Evolutionary conservation across 2,113 vertebrate genomes (phyloP).

Genomic region (Ophthalmolycus amberensis): DNA sequence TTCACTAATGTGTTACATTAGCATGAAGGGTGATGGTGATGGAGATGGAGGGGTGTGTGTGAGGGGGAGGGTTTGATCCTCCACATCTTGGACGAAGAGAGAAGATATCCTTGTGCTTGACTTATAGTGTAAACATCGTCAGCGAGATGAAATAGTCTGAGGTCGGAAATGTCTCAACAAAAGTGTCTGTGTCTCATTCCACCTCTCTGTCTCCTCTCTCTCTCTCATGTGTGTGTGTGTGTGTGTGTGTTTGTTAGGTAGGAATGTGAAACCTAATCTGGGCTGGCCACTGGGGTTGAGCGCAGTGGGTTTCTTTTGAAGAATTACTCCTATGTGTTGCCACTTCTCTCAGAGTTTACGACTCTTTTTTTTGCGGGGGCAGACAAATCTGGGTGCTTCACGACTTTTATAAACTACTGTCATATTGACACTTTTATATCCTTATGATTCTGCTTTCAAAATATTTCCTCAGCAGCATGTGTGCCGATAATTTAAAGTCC

Average conservation of each 20-base stretch:
- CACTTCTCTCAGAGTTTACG: conserved; percentile 40
- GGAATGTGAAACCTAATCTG: conserved; percentile 80
- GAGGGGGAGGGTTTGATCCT: background rate
- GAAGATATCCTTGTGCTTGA: conserved; percentile 53
- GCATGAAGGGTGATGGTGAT: conserved; percentile 42
- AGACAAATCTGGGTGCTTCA: background rate
- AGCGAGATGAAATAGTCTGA: conserved; percentile 60
- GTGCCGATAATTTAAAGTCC: background rate
- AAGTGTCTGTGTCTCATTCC: conserved; percentile 51
- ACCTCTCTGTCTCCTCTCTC: conserved; percentile 5
- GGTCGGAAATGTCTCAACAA: conserved; percentile 56
- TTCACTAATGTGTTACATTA: conserved; percentile 72
- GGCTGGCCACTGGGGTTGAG: conserved; percentile 25
- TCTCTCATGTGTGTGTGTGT: background rate
- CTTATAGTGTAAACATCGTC: conserved; percentile 54
- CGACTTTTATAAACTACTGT: conserved; percentile 11
- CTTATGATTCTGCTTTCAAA: background rate
- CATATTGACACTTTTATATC: background rate
- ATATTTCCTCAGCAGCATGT: background rate
- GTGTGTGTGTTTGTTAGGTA: conserved; percentile 50
- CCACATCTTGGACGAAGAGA: conserved; percentile 47
- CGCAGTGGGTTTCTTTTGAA: conserved; percentile 47
- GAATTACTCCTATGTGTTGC: conserved; percentile 33
- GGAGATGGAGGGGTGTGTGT: background rate
- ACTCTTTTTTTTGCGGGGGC: conserved; percentile 13